A percentile compares a stretch with the other conserved stretches of the same genome.
Evolutionary conservation across 2,888 invertebrate genomes (phyloP).

Genomic region (Amiota communis): DNA sequence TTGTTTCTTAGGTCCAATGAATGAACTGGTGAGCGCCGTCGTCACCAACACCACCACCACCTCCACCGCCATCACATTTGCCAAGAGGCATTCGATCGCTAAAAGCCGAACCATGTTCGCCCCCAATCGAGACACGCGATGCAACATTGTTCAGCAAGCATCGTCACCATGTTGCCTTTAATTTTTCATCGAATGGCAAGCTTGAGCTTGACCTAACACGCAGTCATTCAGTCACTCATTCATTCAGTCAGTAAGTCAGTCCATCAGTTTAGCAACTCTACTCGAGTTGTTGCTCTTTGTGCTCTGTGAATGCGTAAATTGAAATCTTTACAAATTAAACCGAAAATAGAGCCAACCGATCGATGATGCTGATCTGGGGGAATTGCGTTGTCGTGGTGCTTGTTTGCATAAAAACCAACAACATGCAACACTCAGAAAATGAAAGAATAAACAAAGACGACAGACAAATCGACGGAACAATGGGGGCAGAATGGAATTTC

Average conservation of each 20-base stretch:
- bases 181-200: conserved; percentile 13
- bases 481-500: conserved; percentile 13
- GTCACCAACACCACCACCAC: no score
- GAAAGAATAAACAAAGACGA: neutral
- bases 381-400: no score
- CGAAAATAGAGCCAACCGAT: conserved; percentile 14
- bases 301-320: conserved; percentile 11
- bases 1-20: no score
- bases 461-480: neutral
- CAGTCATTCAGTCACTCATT: no score
- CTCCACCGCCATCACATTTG: neutral
- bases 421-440: neutral
- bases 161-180: conserved; percentile 6
- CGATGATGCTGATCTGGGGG: neutral
- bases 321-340: conserved; percentile 22
- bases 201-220: no score
- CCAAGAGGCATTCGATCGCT: conserved; percentile 39
- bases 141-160: neutral
- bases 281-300: neutral
- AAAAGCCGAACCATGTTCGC: conserved; percentile 57
- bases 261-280: neutral
- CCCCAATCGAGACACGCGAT: conserved; percentile 39
- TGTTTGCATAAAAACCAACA: no score
- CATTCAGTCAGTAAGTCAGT: no score
- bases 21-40: no score